phyloP scores from a whole-genome alignment of 2,888 invertebrate species.

The Bombylius discolor region DNA sequence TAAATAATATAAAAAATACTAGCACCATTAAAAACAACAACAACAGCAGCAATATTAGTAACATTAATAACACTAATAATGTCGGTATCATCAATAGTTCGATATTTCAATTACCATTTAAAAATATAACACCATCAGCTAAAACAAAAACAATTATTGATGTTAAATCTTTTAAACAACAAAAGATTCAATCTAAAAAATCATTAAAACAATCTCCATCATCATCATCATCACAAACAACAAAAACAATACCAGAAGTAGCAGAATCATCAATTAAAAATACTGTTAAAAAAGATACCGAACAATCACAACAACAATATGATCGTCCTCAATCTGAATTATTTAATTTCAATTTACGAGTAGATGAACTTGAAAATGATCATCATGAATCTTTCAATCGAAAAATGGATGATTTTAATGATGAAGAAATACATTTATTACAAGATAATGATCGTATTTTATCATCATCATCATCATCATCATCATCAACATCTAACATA shows the following conservation, averaged over 20 bases:
- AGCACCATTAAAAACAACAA: background rate
- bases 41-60: background rate
- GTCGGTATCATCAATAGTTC: too few relatives aligned
- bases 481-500: background rate
- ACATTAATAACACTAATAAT: too few relatives aligned
- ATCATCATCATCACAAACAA: background rate
- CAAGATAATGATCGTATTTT: slow-evolving; percentile 15
- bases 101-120: too few relatives aligned
- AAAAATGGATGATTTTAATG: slow-evolving; percentile 28
- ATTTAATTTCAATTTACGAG: slow-evolving; percentile 33
- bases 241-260: background rate
- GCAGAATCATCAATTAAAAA: background rate
- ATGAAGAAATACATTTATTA: slow-evolving; percentile 26
- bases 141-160: too few relatives aligned
- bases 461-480: background rate
- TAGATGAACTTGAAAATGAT: slow-evolving; percentile 30
- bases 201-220: background rate
- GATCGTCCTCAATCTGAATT: slow-evolving; percentile 25
- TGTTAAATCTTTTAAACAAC: background rate
- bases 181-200: too few relatives aligned
- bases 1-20: background rate
- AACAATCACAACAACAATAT: too few relatives aligned
- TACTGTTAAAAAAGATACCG: background rate
- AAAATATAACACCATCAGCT: too few relatives aligned
- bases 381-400: slow-evolving; percentile 23